These are phyloP conservation scores for Campoletis sonorensis DNA, from an alignment of 1,140 invertebrate genomes.

Conservation along the genomic window DNA sequence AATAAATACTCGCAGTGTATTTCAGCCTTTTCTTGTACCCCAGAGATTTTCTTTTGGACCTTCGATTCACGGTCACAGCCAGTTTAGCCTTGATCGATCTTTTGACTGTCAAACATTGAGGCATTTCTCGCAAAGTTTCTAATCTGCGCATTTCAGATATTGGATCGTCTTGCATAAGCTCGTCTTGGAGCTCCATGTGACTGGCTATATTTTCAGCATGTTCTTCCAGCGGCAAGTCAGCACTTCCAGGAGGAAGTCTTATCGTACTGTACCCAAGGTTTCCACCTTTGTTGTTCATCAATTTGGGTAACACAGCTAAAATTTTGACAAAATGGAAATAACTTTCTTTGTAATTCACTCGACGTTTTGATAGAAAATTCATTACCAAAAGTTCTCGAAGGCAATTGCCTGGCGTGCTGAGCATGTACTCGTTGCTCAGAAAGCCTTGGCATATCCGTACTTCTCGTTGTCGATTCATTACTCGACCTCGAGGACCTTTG, in stretches of 20 bases:
- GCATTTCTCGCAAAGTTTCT: conserved; percentile 80
- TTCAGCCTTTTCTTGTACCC: conserved; percentile 77
- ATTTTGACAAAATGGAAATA: background rate
- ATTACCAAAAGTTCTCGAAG: conserved; percentile 48
- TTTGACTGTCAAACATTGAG: conserved; percentile 81
- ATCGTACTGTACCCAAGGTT: conserved; percentile 49
- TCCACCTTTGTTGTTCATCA: background rate
- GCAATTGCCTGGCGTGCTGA: conserved; percentile 50
- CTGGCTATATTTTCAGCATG: conserved; percentile 78
- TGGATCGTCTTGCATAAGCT: conserved; percentile 80
- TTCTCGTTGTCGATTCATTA: background rate
- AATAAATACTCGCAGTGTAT: conserved; percentile 75
- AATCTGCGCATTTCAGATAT: conserved; percentile 78
- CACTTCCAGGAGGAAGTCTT: conserved; percentile 28
- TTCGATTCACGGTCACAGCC: conserved; percentile 77
- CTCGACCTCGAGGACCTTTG: conserved; percentile 23
- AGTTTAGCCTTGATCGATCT: conserved; percentile 79
- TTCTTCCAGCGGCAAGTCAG: conserved; percentile 59
- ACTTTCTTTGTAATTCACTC: background rate
- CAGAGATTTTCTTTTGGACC: conserved; percentile 74
- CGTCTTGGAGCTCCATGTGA: conserved; percentile 79
- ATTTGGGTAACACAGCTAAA: conserved; percentile 27
- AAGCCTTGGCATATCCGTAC: background rate
- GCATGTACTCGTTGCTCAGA: conserved; percentile 45
- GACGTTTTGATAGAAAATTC: no score